A percentile compares a stretch with the other conserved stretches of the same genome.
phyloP scores from a whole-genome alignment of 2,113 vertebrate genomes.

The Origma solitaria region DNA sequence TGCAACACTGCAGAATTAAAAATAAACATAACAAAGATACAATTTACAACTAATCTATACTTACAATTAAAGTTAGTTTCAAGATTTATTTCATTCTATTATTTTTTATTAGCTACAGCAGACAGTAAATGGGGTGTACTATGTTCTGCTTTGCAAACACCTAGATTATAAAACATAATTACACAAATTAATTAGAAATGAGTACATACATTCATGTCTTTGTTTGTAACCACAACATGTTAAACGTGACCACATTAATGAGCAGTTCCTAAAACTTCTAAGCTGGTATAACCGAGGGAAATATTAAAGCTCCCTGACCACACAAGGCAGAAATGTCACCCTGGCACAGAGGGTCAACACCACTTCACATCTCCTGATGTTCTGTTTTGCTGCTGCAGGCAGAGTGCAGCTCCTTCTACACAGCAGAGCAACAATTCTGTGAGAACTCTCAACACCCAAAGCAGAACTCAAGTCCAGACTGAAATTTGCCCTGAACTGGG shows the following conservation, averaged over 20 bases:
- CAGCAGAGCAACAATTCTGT: not conserved
- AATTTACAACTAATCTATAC: conserved; percentile 77
- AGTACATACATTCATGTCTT: conserved; percentile 67
- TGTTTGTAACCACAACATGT: conserved; percentile 72
- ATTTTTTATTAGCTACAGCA: conserved; percentile 77
- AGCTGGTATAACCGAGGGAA: not conserved
- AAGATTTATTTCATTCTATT: conserved; percentile 79
- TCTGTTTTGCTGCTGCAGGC: not conserved
- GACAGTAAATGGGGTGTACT: conserved; percentile 76
- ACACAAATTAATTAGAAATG: conserved; percentile 79
- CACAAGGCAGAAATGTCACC: not conserved
- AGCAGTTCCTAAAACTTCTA: conserved; percentile 42
- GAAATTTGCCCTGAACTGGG: not conserved
- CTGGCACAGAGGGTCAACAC: not conserved
- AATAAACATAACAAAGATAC: conserved; percentile 80
- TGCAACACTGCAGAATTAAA: conserved; percentile 80
- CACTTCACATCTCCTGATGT: not conserved
- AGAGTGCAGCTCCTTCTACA: not conserved
- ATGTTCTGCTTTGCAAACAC: conserved; percentile 73
- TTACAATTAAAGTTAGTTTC: conserved; percentile 74
- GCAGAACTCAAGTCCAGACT: not conserved
- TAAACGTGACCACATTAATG: conserved; percentile 67
- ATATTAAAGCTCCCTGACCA: not conserved
- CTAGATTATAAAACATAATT: conserved; percentile 81
- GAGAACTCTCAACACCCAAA: not conserved